Base-by-base conservation (phyloP, 2,888 invertebrate species). In the Dastarcus helophoroides region DNA sequence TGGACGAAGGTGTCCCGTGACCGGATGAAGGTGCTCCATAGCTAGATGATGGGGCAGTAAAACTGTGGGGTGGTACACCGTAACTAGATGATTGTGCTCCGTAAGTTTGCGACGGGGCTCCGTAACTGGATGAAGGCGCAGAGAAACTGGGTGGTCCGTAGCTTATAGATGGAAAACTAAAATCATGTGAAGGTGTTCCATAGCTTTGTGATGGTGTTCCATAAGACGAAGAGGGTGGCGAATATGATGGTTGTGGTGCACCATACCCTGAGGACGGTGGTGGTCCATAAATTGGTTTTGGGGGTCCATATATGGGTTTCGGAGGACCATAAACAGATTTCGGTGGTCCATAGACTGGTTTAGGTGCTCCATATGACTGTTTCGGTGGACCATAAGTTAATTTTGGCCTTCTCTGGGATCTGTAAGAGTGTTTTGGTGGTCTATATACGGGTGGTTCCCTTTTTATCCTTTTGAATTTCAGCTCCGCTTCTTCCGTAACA, bases 351-450 rank as follows among this genome's bases (percentile, higher is more conserved):
- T 43, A 43, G 7, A 17, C 21, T 11, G 38, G 36, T 21, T 38
- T 40, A 15, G 47, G 48, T 10, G 39, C 33, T 6, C 39, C 37
- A 22, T 40, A 51, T 5, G 38, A 26, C 10, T 46, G 47, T 35
- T 42, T 44, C 7, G 47, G 47, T 8, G 37, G 37, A 7, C 36
- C 36, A 21, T 38, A 38, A 2, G 29, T 14, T 37, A 32, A 12
- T 33, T 31, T 17, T 35, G 15, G 4, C 28, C 23, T 17, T 22
- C 3, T 27, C 9, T 40, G 51, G 14, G 50, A 46, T n/a, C 50
- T 49, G 26, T 50, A 50, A 5, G 36, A 25, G 10, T 45, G 46
- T 32, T 43, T 45, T 5, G 47, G 47, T 21, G 37, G 37, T 3
- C 38, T 35, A 25, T 37, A 37, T 4, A 38, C 28, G 7, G 40